Conservation (phyloP, 2,888 invertebrate genomes). For the Synergus japonicus region DNA sequence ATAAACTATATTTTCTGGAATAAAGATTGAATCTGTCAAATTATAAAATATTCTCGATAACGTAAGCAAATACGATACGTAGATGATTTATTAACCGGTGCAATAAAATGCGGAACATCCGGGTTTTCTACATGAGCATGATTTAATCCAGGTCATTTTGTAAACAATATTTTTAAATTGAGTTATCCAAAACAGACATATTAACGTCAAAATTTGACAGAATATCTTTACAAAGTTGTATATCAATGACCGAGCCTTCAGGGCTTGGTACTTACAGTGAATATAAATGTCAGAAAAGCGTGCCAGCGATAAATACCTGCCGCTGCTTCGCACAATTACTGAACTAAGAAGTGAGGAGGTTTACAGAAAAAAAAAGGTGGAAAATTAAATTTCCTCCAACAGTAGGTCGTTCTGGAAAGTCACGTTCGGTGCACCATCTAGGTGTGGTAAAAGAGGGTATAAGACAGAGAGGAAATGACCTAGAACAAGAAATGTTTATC, state of each 20-base stretch:
- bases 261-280: conserved; percentile 6
- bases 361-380: conserved; percentile 7
- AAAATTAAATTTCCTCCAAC: conserved; percentile 27
- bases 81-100: too few relatives aligned
- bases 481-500: neutral
- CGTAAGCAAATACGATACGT: too few relatives aligned
- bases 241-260: neutral
- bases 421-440: conserved; percentile 28
- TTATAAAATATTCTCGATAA: too few relatives aligned
- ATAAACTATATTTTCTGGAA: too few relatives aligned
- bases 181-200: too few relatives aligned
- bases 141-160: neutral
- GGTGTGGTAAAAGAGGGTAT: neutral
- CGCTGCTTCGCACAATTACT: conserved; percentile 20
- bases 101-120: neutral
- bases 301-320: conserved; percentile 34
- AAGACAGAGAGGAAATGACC: neutral
- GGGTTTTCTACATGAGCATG: too few relatives aligned
- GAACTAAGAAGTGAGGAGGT: conserved; percentile 1
- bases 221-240: neutral
- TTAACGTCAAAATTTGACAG: neutral
- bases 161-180: too few relatives aligned
- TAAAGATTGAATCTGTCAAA: too few relatives aligned
- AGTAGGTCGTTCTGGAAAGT: neutral
- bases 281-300: conserved; percentile 31